Conservation (phyloP, 2,797 vertebrate species). For the Alcedo atthis region DNA sequence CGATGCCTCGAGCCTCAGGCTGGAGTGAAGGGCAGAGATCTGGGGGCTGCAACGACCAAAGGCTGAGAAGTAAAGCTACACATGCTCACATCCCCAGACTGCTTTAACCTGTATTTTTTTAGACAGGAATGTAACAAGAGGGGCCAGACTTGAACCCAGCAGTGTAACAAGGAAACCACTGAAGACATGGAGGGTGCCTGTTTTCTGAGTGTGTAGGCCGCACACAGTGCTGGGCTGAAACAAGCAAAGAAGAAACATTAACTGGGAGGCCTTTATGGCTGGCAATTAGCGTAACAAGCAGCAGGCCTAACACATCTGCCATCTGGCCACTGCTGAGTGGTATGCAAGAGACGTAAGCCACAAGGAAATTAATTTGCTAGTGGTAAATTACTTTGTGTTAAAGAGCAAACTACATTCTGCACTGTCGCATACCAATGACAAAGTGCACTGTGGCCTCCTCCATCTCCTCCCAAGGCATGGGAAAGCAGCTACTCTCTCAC, state of each 20-base stretch:
- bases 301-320: constrained; percentile 18
- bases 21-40: too few species aligned
- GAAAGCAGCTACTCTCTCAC: not conserved
- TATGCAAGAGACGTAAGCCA: not conserved
- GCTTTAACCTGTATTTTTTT: accelerated
- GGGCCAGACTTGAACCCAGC: not conserved
- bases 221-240: not conserved
- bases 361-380: not conserved
- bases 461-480: not conserved
- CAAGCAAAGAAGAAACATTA: not conserved
- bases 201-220: not conserved
- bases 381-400: not conserved
- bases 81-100: not conserved
- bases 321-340: not conserved
- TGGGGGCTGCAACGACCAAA: not conserved
- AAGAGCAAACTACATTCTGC: not conserved
- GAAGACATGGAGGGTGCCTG: accelerated
- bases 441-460: not conserved
- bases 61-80: accelerated
- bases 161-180: not conserved
- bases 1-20: too few species aligned
- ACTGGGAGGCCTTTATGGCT: not conserved
- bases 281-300: constrained; percentile 5
- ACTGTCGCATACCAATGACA: not conserved
- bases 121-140: not conserved